A percentile compares a stretch with the other conserved stretches of the same genome.
Evolutionary conservation across 2,113 vertebrate genomes (phyloP).

Genomic region (Felis catus): DNA sequence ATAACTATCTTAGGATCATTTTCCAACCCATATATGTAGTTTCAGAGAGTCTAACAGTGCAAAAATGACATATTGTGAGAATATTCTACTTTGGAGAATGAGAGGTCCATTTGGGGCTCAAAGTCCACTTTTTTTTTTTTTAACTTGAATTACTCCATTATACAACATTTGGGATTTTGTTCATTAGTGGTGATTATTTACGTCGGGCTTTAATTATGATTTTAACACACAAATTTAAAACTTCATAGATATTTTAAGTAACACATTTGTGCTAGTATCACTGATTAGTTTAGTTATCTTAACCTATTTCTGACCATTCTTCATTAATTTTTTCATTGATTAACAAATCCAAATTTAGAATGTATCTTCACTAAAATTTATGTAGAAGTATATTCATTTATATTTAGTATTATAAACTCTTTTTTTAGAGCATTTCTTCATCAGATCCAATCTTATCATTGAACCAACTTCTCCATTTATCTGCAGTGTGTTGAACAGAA

Average conservation of each 20-base stretch:
- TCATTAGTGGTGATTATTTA: neutral
- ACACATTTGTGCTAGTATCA: neutral
- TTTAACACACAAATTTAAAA: neutral
- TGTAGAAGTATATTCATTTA: neutral
- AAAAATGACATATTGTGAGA: neutral
- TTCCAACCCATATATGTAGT: neutral
- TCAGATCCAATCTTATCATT: neutral
- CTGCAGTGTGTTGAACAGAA: neutral
- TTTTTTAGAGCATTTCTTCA: neutral
- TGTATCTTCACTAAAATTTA: neutral
- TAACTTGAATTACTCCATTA: constrained; percentile 9
- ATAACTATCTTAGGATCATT: neutral
- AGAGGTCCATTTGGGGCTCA: neutral
- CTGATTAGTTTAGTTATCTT: neutral
- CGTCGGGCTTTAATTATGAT: neutral
- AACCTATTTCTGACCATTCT: neutral
- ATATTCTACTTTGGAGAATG: neutral
- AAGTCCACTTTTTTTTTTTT: neutral
- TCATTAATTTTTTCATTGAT: constrained; percentile 14
- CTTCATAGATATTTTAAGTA: neutral
- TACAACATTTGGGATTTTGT: neutral
- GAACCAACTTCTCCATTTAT: neutral
- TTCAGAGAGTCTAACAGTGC: neutral
- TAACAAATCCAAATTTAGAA: neutral
- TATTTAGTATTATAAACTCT: neutral